Evolutionary conservation across 2,888 invertebrate species (phyloP).

Genomic region (Nephrotoma flavescens): DNA sequence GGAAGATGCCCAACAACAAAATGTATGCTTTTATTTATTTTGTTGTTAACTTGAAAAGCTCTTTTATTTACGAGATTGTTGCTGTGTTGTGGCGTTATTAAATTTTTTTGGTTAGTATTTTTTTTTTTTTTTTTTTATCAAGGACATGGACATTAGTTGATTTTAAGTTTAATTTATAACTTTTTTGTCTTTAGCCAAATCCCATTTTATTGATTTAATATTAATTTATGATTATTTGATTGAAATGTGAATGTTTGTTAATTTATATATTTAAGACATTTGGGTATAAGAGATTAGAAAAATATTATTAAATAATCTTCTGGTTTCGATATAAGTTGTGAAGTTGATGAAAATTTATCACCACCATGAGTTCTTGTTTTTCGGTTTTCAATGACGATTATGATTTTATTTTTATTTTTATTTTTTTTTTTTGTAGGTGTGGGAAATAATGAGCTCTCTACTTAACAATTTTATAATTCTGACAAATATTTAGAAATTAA

Average conservation of each 20-base stretch:
- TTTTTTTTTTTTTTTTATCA: neutral
- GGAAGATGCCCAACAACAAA: neutral
- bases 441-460: neutral
- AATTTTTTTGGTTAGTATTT: neutral
- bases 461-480: neutral
- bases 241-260: neutral
- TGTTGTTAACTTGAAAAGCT: neutral
- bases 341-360: neutral
- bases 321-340: neutral
- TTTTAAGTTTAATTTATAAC: neutral
- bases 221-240: neutral
- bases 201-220: neutral
- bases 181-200: neutral
- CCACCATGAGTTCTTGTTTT: neutral
- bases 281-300: neutral
- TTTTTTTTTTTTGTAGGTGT: neutral
- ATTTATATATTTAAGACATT: neutral
- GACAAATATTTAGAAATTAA: neutral
- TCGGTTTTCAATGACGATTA: neutral
- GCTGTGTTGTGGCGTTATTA: neutral
- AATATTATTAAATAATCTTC: neutral
- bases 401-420: neutral
- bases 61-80: neutral
- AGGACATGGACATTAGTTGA: neutral
- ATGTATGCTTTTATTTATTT: neutral